These are phyloP conservation scores for Lemur catta DNA, from an alignment of 2,797 vertebrate species.

Conservation along the genomic window DNA sequence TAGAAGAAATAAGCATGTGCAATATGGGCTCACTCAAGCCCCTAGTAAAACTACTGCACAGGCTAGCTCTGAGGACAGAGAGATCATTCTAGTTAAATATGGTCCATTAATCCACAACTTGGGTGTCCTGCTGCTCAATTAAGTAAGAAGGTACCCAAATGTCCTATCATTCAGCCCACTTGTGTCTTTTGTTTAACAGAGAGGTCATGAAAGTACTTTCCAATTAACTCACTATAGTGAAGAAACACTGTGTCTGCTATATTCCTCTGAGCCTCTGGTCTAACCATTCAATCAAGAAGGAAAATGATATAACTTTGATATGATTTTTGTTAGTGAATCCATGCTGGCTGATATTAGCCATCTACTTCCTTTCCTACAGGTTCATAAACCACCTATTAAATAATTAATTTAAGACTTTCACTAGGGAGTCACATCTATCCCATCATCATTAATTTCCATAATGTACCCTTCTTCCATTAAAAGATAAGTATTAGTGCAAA, in stretches of 20 bases:
- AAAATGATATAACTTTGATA: neutral
- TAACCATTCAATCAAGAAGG: neutral
- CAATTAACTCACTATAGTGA: neutral
- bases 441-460: neutral
- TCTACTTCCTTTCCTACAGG: neutral
- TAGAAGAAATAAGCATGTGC: neutral
- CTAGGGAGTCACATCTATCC: neutral
- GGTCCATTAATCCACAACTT: neutral
- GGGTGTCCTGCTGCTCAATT: neutral
- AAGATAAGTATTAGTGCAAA: neutral
- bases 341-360: neutral
- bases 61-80: accelerated
- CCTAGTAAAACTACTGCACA: neutral
- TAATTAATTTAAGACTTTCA: neutral
- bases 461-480: neutral
- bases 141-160: neutral
- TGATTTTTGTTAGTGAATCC: neutral
- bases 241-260: neutral
- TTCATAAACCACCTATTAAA: neutral
- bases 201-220: neutral
- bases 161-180: neutral
- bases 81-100: no score
- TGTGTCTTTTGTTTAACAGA: neutral
- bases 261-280: neutral
- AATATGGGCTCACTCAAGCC: neutral